Percentiles rank a stretch among this genome's conserved stretches.
These are phyloP conservation scores for Poeciliopsis gracilis DNA, from an alignment of 2,797 vertebrate species.

Conservation along the genomic window DNA sequence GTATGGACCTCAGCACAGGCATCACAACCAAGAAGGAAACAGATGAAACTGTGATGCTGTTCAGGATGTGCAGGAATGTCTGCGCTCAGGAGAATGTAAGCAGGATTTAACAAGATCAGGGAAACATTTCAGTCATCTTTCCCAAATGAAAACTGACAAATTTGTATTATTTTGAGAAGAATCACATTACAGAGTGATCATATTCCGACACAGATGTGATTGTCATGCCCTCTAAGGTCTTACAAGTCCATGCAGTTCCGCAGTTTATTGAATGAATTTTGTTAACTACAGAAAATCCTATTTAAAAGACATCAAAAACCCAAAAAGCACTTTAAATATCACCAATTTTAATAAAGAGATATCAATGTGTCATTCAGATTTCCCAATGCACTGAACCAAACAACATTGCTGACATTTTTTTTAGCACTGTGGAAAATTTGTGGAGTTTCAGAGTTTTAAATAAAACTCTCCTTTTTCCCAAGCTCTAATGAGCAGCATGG, in stretches of 20 bases:
- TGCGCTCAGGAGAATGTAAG: background rate
- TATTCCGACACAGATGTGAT: constrained; percentile 24
- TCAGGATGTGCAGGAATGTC: background rate
- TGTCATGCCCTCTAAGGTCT: constrained; percentile 17
- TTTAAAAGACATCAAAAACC: background rate
- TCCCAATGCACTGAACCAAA: constrained; percentile 1
- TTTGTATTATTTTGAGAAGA: constrained; percentile 23
- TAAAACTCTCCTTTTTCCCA: constrained; percentile 4
- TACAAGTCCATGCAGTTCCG: constrained; percentile 18
- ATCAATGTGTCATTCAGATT: constrained; percentile 28
- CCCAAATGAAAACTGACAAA: constrained; percentile 26
- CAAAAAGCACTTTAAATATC: background rate
- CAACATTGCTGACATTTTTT: background rate
- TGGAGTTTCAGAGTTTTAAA: background rate
- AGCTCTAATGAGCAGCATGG: background rate
- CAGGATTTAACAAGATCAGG: constrained; percentile 3
- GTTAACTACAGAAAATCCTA: constrained; percentile 1
- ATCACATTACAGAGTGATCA: constrained; percentile 34
- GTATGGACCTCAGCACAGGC: background rate
- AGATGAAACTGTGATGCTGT: background rate
- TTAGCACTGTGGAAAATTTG: background rate
- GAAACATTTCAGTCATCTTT: constrained; percentile 11
- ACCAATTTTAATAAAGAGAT: background rate
- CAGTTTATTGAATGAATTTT: constrained; percentile 23
- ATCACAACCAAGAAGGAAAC: background rate